Percentiles rank a stretch among this genome's conserved stretches.
phyloP scores from a whole-genome alignment of 2,888 invertebrate genomes.

The Salticus scenicus region DNA sequence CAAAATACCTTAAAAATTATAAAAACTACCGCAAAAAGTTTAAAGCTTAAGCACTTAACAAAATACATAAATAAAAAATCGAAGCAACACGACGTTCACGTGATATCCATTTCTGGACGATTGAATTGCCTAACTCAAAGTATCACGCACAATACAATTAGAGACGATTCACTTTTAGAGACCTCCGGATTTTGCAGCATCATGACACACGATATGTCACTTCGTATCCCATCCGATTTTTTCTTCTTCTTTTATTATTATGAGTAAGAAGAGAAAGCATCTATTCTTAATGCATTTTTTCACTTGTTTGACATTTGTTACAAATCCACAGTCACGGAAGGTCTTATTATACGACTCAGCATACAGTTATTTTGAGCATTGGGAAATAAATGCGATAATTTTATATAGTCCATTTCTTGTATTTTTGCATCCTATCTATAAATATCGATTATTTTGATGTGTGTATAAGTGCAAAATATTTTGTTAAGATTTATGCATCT shows the following conservation, averaged over 20 bases:
- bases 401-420: too few species aligned
- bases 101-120: neutral
- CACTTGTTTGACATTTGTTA: neutral
- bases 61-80: too few species aligned
- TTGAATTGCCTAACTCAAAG: neutral
- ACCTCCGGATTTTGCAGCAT: neutral
- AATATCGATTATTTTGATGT: too few species aligned
- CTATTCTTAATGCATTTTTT: slow-evolving; percentile 15
- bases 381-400: too few species aligned
- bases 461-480: too few species aligned
- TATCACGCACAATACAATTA: slow-evolving; percentile 7
- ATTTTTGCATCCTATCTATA: too few species aligned
- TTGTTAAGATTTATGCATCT: too few species aligned
- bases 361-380: neutral
- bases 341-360: neutral
- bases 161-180: neutral
- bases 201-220: slow-evolving; percentile 6
- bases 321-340: neutral
- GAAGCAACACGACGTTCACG: neutral
- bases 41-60: too few species aligned
- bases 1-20: too few species aligned
- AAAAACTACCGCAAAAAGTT: too few species aligned
- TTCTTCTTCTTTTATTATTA: neutral
- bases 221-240: neutral
- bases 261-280: neutral